A percentile compares a stretch with the other conserved stretches of the same genome.
These are phyloP conservation scores for Phyllotreta striolata DNA, from an alignment of 2,888 invertebrate genomes.

Conservation along the genomic window DNA sequence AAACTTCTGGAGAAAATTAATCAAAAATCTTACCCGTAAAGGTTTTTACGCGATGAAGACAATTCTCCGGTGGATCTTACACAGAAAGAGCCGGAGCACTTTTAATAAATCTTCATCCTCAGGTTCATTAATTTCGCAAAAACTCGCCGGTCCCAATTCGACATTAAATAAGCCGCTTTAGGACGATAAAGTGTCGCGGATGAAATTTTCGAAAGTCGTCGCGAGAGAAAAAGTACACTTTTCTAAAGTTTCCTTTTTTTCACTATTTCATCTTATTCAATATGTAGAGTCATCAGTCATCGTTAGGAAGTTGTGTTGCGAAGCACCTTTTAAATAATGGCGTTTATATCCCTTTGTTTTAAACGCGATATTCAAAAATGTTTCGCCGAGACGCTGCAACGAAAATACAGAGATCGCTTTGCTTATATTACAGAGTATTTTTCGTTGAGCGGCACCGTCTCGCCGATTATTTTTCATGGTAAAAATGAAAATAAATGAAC, in stretches of 20 bases:
- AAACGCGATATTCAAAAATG: slow-evolving; percentile 41
- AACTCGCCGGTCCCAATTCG: slow-evolving; percentile 30
- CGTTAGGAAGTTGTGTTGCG: slow-evolving; percentile 49
- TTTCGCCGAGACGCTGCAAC: slow-evolving; percentile 22
- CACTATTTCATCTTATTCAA: slow-evolving; percentile 51
- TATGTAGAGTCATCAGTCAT: slow-evolving; percentile 53
- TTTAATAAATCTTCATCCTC: slow-evolving; percentile 27
- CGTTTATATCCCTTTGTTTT: slow-evolving; percentile 53
- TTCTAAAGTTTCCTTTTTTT: slow-evolving; percentile 38
- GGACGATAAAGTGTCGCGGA: slow-evolving; percentile 39
- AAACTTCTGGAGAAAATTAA: slow-evolving; percentile 4
- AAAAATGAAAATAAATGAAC: slow-evolving; percentile 27
- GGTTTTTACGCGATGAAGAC: slow-evolving; percentile 15
- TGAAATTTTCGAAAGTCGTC: slow-evolving; percentile 41
- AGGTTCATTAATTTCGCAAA: slow-evolving; percentile 30
- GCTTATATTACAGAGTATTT: slow-evolving; percentile 6
- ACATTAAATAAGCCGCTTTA: slow-evolving; percentile 35
- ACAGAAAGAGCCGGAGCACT: slow-evolving; percentile 12
- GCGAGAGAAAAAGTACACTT: slow-evolving; percentile 39
- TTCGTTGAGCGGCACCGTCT: not conserved
- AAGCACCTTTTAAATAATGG: slow-evolving; percentile 52
- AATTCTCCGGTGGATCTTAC: slow-evolving; percentile 12
- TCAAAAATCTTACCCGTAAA: slow-evolving; percentile 16
- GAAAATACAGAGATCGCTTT: not conserved
- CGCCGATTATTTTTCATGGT: slow-evolving; percentile 20